phyloP scores from a whole-genome alignment of 2,888 invertebrate species.

The Catocala sponsa region DNA sequence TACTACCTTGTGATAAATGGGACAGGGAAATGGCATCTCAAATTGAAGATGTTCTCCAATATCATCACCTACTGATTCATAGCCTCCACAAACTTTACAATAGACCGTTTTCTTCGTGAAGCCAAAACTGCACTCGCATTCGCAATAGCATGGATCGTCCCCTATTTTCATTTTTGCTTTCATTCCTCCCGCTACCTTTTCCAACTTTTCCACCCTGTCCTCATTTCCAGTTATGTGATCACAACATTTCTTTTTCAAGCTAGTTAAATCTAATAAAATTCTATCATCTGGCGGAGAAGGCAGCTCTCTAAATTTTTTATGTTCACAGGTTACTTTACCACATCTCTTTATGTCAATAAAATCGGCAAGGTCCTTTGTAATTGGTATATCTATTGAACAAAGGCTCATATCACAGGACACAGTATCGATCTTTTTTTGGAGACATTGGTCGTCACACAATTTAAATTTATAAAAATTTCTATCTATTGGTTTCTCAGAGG shows the following conservation, averaged over 20 bases:
- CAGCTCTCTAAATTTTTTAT: conserved; percentile 55
- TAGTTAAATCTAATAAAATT: conserved; percentile 62
- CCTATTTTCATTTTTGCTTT: conserved; percentile 65
- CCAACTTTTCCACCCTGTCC: conserved; percentile 62
- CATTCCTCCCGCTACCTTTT: conserved; percentile 66
- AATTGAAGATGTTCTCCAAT: conserved; percentile 46
- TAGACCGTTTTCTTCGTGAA: conserved; percentile 77
- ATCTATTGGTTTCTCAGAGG: too few species aligned
- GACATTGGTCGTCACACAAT: conserved; percentile 59
- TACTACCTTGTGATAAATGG: conserved; percentile 73
- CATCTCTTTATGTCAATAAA: conserved; percentile 66
- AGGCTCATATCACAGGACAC: conserved; percentile 50
- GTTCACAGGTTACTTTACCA: conserved; percentile 60
- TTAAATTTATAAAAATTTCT: conserved; percentile 45
- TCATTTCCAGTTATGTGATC: conserved; percentile 7
- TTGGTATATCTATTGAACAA: conserved; percentile 62
- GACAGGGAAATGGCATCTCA: conserved; percentile 74
- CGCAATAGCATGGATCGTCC: conserved; percentile 72
- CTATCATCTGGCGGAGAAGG: conserved; percentile 61
- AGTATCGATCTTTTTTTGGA: conserved; percentile 36
- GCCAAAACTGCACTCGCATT: conserved; percentile 78
- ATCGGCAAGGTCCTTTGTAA: conserved; percentile 42
- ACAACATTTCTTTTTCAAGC: conserved; percentile 61
- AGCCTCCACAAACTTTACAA: conserved; percentile 78
- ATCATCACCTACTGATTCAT: conserved; percentile 72